Percentiles rank a stretch among this genome's conserved stretches.
Conservation (phyloP, 2,113 vertebrate species). For the Zeus faber region DNA sequence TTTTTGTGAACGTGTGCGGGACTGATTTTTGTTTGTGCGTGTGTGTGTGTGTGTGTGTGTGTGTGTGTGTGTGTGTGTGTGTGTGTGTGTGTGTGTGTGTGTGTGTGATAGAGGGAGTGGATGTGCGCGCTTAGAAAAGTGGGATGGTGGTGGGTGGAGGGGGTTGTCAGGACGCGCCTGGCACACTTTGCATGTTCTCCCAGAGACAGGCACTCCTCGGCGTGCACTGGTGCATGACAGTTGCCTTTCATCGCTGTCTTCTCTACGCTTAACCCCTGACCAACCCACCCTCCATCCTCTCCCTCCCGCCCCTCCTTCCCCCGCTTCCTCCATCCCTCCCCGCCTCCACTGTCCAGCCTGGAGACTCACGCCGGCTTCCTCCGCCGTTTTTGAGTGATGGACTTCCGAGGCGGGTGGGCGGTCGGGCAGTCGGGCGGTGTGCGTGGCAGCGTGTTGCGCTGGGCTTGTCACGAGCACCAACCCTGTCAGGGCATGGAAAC, state of each 20-base stretch:
- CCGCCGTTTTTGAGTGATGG: constrained; percentile 82
- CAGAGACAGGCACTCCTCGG: constrained; percentile 85
- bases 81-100: constrained; percentile 5
- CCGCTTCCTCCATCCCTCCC: constrained; percentile 26
- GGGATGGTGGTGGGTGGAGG: constrained; percentile 30
- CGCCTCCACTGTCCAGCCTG: constrained; percentile 66
- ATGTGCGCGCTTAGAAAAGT: not conserved
- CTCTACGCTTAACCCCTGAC: constrained; percentile 93
- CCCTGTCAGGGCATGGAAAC: constrained; percentile 81
- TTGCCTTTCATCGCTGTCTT: constrained; percentile 96
- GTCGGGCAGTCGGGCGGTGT: constrained; percentile 30
- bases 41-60: constrained; percentile 70
- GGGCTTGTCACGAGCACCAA: constrained; percentile 84
- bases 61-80: constrained; percentile 20
- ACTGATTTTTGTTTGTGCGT: too few species aligned
- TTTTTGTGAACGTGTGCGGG: too few species aligned
- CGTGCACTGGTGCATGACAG: constrained; percentile 93
- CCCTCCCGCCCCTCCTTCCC: constrained; percentile 51
- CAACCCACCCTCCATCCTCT: constrained; percentile 63
- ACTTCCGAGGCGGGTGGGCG: constrained; percentile 72
- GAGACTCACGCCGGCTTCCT: constrained; percentile 71
- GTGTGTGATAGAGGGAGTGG: not conserved
- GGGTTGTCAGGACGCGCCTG: constrained; percentile 80
- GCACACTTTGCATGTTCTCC: constrained; percentile 86
- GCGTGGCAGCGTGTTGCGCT: constrained; percentile 65